A percentile compares a stretch with the other conserved stretches of the same genome.
These are phyloP conservation scores for Netelia virgata DNA, from an alignment of 2,888 invertebrate species.

Conservation along the genomic window DNA sequence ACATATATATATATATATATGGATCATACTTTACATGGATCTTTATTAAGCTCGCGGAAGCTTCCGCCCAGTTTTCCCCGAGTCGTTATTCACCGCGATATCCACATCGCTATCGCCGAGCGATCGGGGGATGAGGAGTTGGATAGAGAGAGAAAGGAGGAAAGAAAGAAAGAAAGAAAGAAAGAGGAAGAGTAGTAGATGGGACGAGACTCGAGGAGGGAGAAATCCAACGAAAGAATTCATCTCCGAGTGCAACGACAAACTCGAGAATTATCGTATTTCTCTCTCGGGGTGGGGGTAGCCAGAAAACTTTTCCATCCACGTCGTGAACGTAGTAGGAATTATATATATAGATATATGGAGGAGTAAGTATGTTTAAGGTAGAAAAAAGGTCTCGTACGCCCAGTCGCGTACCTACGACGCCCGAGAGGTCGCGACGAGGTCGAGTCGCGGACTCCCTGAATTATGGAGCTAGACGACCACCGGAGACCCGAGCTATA, in stretches of 20 bases:
- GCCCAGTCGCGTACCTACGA: conserved; percentile 40
- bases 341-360: conserved; percentile 20
- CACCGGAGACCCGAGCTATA: too few relatives aligned
- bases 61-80: conserved; percentile 43
- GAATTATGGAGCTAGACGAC: conserved; percentile 65
- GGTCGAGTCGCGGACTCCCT: conserved; percentile 61
- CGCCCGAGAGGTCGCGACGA: conserved; percentile 53
- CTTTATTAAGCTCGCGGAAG: conserved; percentile 66
- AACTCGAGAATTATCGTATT: conserved; percentile 66
- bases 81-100: conserved; percentile 59
- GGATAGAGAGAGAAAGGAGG: conserved; percentile 1
- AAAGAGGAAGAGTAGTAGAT: conserved; percentile 41
- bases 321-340: conserved; percentile 18
- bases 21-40: conserved; percentile 9
- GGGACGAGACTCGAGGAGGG: background rate
- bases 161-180: conserved; percentile 12
- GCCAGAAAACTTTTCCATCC: conserved; percentile 62
- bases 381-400: conserved; percentile 46
- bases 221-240: conserved; percentile 44
- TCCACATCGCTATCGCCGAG: conserved; percentile 44
- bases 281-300: conserved; percentile 1
- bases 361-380: conserved; percentile 13
- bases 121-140: conserved; percentile 60
- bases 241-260: conserved; percentile 57
- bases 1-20: background rate